Percentiles rank a stretch among this genome's conserved stretches.
phyloP scores from a whole-genome alignment of 2,113 vertebrate genomes.

The Podocnemis expansa region DNA sequence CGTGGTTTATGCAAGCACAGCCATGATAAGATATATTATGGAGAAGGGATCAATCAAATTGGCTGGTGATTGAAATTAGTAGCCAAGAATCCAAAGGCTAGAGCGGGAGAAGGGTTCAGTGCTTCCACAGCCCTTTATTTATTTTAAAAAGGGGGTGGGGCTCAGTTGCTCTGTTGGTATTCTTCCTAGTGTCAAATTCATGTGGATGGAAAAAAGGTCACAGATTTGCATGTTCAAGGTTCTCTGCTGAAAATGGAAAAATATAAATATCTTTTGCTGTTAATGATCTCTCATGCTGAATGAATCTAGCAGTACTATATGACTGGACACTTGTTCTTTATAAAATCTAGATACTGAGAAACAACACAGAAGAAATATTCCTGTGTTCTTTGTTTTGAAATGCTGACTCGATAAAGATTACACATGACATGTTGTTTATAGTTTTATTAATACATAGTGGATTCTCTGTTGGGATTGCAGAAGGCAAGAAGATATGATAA shows the following conservation, averaged over 20 bases:
- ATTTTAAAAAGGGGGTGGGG: fast-evolving
- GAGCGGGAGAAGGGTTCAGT: background rate
- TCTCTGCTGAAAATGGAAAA: background rate
- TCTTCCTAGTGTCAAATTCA: background rate
- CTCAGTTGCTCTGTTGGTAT: constrained; percentile 1
- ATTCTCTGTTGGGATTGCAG: constrained; percentile 56
- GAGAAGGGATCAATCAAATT: constrained; percentile 19
- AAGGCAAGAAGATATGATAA: constrained; percentile 62
- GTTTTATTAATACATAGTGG: constrained; percentile 54
- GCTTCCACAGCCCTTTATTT: background rate
- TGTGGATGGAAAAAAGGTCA: background rate
- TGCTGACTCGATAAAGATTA: constrained; percentile 61
- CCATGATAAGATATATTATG: background rate
- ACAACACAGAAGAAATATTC: constrained; percentile 25
- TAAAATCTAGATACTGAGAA: background rate
- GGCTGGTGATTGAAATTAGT: constrained; percentile 31
- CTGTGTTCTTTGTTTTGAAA: constrained; percentile 52
- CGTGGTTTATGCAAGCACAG: background rate
- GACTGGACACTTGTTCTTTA: constrained; percentile 3
- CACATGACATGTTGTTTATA: constrained; percentile 63
- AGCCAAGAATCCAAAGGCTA: background rate
- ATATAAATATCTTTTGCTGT: background rate
- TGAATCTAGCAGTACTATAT: background rate
- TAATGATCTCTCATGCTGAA: background rate
- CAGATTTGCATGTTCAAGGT: background rate